A percentile compares a stretch with the other conserved stretches of the same genome.
phyloP scores from a whole-genome alignment of 1,140 invertebrate species.

The Habropoda laboriosa region DNA sequence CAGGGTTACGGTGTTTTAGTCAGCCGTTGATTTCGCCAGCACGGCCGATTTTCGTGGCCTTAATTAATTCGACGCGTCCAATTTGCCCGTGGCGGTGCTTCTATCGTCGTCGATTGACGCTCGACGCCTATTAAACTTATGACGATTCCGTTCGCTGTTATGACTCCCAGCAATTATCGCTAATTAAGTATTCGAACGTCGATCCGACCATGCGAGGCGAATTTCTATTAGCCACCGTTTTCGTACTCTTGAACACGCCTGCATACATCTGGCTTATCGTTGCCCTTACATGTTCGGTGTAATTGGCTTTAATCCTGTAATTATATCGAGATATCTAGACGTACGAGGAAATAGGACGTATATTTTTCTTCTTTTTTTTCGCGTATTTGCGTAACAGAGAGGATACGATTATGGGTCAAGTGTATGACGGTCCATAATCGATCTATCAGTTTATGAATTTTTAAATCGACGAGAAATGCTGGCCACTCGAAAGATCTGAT shows the following conservation, averaged over 20 bases:
- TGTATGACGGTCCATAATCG: background rate
- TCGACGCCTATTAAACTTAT: conserved; percentile 11
- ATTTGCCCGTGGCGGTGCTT: conserved; percentile 25
- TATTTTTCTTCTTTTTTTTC: background rate
- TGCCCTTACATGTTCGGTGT: background rate
- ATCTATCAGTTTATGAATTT: background rate
- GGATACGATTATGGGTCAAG: background rate
- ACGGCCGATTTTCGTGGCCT: conserved; percentile 25
- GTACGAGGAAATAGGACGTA: too few relatives aligned
- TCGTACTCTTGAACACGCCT: background rate
- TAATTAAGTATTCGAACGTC: conserved; percentile 38
- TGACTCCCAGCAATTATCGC: conserved; percentile 29
- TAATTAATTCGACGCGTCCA: conserved; percentile 56
- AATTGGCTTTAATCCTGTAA: background rate
- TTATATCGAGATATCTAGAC: background rate
- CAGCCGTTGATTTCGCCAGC: conserved; percentile 26
- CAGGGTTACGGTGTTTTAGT: conserved; percentile 48
- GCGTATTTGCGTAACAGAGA: too few relatives aligned
- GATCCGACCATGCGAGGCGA: background rate
- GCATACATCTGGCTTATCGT: too few relatives aligned
- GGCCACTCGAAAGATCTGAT: background rate
- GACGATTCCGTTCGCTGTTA: conserved; percentile 22
- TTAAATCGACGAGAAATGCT: background rate
- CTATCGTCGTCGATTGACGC: conserved; percentile 12
- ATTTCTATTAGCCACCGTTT: conserved; percentile 10